A percentile compares a stretch with the other conserved stretches of the same genome.
phyloP scores from a whole-genome alignment of 2,797 vertebrate genomes.

The Luscinia luscinia region DNA sequence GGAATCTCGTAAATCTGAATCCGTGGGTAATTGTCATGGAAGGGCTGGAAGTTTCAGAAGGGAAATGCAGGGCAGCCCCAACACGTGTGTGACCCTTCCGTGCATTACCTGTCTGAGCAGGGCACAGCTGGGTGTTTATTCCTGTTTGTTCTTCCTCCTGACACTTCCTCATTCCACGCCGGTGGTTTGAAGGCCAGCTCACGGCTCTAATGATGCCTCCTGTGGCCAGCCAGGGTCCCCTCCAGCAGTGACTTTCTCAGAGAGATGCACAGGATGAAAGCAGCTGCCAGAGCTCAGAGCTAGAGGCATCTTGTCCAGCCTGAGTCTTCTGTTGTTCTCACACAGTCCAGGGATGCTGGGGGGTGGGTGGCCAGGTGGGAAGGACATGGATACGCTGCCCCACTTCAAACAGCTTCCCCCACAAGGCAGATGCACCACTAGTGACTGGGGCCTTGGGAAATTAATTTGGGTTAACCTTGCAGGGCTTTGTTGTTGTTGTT shows the following conservation, averaged over 20 bases:
- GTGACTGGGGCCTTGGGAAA: conserved; percentile 22
- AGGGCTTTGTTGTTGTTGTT: neutral
- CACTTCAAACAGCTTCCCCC: neutral
- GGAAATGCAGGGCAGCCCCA: neutral
- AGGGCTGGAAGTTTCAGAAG: neutral
- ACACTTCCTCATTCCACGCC: neutral
- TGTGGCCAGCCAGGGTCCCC: neutral
- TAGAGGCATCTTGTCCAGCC: neutral
- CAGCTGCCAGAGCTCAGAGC: fast-evolving
- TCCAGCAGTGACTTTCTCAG: neutral
- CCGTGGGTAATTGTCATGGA: neutral
- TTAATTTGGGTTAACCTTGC: neutral
- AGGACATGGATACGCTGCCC: neutral
- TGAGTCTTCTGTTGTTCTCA: neutral
- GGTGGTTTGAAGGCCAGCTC: neutral
- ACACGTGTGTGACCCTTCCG: neutral
- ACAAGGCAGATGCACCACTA: neutral
- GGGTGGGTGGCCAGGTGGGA: neutral
- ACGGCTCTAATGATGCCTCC: neutral
- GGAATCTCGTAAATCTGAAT: conserved; percentile 39
- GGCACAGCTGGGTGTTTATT: neutral
- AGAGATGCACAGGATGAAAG: neutral
- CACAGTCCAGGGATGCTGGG: neutral
- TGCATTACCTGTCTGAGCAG: neutral
- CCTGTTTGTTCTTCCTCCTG: neutral